Conservation (phyloP, 2,113 vertebrate genomes). For the Brevimyrus niger region DNA sequence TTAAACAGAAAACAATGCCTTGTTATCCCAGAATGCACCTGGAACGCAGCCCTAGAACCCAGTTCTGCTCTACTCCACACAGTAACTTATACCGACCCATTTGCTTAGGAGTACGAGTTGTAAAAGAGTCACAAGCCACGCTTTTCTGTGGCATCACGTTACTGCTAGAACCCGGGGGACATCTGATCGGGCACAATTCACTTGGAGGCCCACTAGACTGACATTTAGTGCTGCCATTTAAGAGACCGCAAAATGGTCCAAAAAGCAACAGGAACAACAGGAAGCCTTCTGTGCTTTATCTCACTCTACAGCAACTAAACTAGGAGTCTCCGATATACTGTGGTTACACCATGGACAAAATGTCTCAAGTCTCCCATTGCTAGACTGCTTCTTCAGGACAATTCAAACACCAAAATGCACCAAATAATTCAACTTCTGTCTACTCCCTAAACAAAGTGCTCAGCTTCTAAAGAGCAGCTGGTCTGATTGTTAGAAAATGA, state of each 20-base stretch:
- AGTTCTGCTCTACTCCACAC: not conserved
- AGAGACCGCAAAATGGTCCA: not conserved
- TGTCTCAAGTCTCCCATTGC: not conserved
- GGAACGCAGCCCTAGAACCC: not conserved
- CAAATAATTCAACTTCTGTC: not conserved
- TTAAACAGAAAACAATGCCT: not conserved
- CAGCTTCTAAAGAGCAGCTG: not conserved
- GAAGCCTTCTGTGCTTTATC: not conserved
- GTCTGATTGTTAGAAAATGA: not conserved
- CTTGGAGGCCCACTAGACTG: not conserved
- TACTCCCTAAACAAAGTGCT: not conserved
- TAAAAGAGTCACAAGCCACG: not conserved
- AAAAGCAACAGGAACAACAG: not conserved
- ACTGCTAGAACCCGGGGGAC: not conserved
- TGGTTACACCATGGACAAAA: too few species aligned
- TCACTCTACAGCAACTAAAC: not conserved
- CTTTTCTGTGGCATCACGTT: not conserved
- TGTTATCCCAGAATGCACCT: not conserved
- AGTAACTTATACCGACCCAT: not conserved
- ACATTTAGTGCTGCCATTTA: not conserved
- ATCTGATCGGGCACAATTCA: not conserved
- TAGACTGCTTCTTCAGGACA: not conserved
- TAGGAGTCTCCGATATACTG: not conserved
- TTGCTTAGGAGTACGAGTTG: not conserved
- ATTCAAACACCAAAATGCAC: not conserved